Percentiles rank a stretch among this genome's conserved stretches.
These are phyloP conservation scores for Pipistrellus pygmaeus DNA, from an alignment of 2,797 vertebrate species.

Conservation along the genomic window DNA sequence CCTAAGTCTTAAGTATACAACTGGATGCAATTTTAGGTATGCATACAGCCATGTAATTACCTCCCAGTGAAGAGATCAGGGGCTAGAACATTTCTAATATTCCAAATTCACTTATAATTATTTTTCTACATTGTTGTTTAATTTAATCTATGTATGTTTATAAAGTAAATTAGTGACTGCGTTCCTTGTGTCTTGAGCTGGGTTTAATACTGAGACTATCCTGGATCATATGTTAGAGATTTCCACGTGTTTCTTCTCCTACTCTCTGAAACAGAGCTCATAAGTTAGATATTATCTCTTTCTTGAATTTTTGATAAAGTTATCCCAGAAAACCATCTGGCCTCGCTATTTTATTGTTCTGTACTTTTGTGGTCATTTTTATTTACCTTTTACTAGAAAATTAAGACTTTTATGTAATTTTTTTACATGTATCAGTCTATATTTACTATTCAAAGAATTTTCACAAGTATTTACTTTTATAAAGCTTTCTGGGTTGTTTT, in stretches of 20 bases:
- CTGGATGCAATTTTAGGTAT: background rate
- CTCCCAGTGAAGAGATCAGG: background rate
- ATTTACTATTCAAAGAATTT: background rate
- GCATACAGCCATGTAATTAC: background rate
- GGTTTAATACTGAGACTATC: background rate
- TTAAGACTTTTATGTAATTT: background rate
- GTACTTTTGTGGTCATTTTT: background rate
- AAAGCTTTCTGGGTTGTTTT: background rate
- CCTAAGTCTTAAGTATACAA: background rate
- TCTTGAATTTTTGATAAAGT: background rate
- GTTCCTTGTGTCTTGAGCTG: background rate
- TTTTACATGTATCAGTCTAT: background rate
- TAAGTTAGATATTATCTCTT: background rate
- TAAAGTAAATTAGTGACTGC: background rate
- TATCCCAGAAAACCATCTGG: background rate
- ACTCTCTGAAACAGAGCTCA: background rate
- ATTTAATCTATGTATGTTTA: background rate
- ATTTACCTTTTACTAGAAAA: slow-evolving; percentile 4
- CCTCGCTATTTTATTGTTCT: background rate
- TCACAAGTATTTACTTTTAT: background rate
- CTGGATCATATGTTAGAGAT: background rate
- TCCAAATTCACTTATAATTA: background rate
- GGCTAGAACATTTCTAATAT: background rate
- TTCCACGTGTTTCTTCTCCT: background rate
- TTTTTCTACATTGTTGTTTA: background rate